Evolutionary conservation across 2,797 vertebrate genomes (phyloP).

Genomic region (Rhadinocentrus ornatus): DNA sequence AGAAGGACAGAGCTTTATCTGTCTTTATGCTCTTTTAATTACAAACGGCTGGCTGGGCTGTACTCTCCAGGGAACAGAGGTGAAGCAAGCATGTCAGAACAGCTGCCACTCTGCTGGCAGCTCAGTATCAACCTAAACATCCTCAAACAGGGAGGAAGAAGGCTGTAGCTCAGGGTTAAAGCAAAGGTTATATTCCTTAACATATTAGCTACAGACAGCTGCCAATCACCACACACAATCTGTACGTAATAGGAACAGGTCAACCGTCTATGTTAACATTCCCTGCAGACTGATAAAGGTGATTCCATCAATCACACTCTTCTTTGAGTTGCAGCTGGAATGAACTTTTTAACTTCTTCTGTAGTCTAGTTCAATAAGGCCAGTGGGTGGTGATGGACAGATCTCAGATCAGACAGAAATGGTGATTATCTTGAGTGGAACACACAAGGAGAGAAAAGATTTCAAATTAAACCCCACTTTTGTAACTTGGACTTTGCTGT

Average conservation of each 20-base stretch:
- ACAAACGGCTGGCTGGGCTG: constrained; percentile 60
- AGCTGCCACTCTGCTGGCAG: constrained; percentile 60
- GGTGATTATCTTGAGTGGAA: constrained; percentile 38
- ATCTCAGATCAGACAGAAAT: constrained; percentile 44
- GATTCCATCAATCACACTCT: constrained; percentile 59
- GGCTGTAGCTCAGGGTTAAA: constrained; percentile 39
- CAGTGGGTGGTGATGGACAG: constrained; percentile 45
- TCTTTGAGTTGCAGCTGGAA: constrained; percentile 36
- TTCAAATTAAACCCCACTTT: constrained; percentile 17
- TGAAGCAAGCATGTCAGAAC: constrained; percentile 58
- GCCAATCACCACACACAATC: constrained; percentile 59
- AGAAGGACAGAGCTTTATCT: constrained; percentile 55
- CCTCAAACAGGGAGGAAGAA: constrained; percentile 21
- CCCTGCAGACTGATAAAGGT: constrained; percentile 43
- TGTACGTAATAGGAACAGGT: constrained; percentile 51
- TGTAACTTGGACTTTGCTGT: not conserved
- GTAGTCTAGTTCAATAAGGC: constrained; percentile 46
- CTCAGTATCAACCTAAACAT: constrained; percentile 71
- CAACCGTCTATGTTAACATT: constrained; percentile 51
- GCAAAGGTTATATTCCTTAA: constrained; percentile 56
- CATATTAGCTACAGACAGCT: constrained; percentile 62
- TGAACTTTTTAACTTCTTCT: constrained; percentile 35
- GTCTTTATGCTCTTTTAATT: constrained; percentile 73
- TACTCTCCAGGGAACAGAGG: constrained; percentile 64
- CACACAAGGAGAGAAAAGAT: constrained; percentile 24